Evolutionary conservation across 2,113 vertebrate genomes (phyloP).

Genomic region (Danio rerio): GRCz12tu NC_133192.1:35010501-35011000

Average conservation of each 20-base stretch:
- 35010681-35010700: slow-evolving; percentile 12
- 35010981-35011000: not conserved
- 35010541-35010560: not conserved
- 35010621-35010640: slow-evolving; percentile 3
- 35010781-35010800: slow-evolving; percentile 2
- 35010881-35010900: not conserved
- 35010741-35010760: slow-evolving; percentile 1
- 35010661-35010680: slow-evolving; percentile 5
- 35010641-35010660: not conserved
- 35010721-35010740: slow-evolving; percentile 8
- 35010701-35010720: slow-evolving; percentile 21
- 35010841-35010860: not conserved
- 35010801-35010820: not conserved
- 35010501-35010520: too few species aligned
- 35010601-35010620: not conserved
- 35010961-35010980: not conserved
- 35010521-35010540: not conserved
- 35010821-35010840: slow-evolving; percentile 10
- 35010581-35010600: not conserved
- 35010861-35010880: not conserved
- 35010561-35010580: not conserved
- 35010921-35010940: not conserved
- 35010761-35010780: slow-evolving; percentile 10
- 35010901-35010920: not conserved
- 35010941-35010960: not conserved